Percentiles rank a stretch among this genome's conserved stretches.
These are phyloP conservation scores for Holacanthus passer DNA, from an alignment of 2,113 vertebrate genomes.

Conservation along the genomic window DNA sequence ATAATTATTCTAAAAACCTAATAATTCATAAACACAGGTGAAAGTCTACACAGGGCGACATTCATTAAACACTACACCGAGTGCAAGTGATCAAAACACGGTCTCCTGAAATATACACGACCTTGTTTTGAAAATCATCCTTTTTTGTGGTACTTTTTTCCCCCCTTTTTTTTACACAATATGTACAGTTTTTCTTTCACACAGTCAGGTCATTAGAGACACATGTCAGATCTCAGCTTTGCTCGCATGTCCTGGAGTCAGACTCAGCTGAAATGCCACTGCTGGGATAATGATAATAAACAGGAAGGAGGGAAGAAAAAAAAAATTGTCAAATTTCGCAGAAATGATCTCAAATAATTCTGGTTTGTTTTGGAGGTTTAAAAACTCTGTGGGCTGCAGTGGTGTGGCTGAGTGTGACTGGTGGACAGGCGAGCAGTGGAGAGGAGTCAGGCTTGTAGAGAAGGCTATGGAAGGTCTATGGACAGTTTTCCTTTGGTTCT, in stretches of 20 bases:
- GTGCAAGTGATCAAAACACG: conserved; percentile 97
- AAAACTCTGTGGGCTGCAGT: not conserved
- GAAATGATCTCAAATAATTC: conserved; percentile 16
- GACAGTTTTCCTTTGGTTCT: conserved; percentile 83
- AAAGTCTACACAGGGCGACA: conserved; percentile 93
- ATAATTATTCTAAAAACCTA: conserved; percentile 98
- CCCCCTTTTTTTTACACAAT: conserved; percentile 85
- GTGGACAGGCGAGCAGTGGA: conserved; percentile 57
- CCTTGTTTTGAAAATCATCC: conserved; percentile 87
- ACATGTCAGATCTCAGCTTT: conserved; percentile 68
- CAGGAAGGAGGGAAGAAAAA: no score
- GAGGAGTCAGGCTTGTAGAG: conserved; percentile 66
- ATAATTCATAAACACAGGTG: conserved; percentile 93
- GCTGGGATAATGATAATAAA: conserved; percentile 29
- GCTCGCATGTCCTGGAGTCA: conserved; percentile 67
- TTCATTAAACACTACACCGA: conserved; percentile 98
- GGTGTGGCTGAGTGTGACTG: conserved; percentile 49
- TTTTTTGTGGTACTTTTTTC: conserved; percentile 59
- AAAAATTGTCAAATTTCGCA: not conserved
- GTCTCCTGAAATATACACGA: conserved; percentile 94
- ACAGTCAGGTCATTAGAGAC: conserved; percentile 92
- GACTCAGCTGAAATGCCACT: conserved; percentile 56
- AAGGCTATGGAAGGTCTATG: conserved; percentile 80
- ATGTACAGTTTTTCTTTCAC: conserved; percentile 94
- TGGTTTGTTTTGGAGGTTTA: conserved; percentile 6